Conservation (phyloP, 2,888 invertebrate genomes). For the Deilephila porcellus region DNA sequence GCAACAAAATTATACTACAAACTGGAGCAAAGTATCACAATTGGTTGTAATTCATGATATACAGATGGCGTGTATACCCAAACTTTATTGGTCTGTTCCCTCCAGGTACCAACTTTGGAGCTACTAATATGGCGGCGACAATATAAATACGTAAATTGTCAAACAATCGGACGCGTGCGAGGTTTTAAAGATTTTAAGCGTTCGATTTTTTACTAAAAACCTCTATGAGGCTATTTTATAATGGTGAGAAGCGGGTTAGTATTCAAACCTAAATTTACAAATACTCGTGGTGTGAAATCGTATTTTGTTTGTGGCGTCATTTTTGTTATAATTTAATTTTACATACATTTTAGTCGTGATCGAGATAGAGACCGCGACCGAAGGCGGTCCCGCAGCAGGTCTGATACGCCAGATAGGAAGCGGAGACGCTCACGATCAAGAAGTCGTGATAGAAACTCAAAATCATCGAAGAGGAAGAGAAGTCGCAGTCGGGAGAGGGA, state of each 20-base stretch:
- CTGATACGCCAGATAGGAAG: conserved; percentile 84
- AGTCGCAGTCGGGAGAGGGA: conserved; percentile 88
- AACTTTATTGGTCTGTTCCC: too few relatives aligned
- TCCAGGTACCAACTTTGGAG: too few relatives aligned
- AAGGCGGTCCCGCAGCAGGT: conserved; percentile 86
- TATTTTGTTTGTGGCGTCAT: background rate
- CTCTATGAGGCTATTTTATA: conserved; percentile 21
- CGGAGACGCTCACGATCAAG: conserved; percentile 84
- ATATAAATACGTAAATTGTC: conserved; percentile 19
- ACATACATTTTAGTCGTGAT: conserved; percentile 64
- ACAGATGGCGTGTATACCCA: too few relatives aligned
- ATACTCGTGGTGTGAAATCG: background rate
- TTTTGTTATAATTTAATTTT: background rate
- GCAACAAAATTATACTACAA: too few relatives aligned
- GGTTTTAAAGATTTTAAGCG: conserved; percentile 20
- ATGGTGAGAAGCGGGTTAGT: conserved; percentile 79
- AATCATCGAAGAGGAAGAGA: conserved; percentile 86
- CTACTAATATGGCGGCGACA: conserved; percentile 1
- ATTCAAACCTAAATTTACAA: background rate
- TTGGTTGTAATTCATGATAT: too few relatives aligned
- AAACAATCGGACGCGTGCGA: conserved; percentile 42
- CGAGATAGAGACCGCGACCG: conserved; percentile 78
- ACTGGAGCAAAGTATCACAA: too few relatives aligned
- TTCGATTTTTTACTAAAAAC: conserved; percentile 31
- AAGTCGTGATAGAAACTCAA: conserved; percentile 85